phyloP scores from a whole-genome alignment of 2,888 invertebrate genomes.

The Amphiduros pacificus region DNA sequence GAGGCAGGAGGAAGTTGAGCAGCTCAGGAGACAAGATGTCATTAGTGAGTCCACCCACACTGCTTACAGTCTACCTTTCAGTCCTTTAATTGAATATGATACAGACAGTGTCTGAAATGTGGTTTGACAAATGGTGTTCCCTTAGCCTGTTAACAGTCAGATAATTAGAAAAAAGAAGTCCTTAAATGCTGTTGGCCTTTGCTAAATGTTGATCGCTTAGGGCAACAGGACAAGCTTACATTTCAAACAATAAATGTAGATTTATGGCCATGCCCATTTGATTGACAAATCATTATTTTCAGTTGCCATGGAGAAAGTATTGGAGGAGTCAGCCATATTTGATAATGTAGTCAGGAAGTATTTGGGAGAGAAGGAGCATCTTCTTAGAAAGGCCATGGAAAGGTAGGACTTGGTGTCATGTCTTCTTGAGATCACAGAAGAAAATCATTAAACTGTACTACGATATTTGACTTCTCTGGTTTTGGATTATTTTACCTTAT shows the following conservation, averaged over 20 bases:
- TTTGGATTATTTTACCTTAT: background rate
- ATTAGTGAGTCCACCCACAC: constrained; percentile 38
- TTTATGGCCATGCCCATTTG: background rate
- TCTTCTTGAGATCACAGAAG: too few species aligned
- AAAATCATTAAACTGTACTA: background rate
- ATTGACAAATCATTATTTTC: constrained; percentile 7
- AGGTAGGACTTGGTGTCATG: background rate
- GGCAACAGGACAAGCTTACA: too few species aligned
- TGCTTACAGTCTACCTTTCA: background rate
- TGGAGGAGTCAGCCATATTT: constrained; percentile 41
- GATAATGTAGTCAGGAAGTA: constrained; percentile 36
- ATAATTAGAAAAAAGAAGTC: too few species aligned
- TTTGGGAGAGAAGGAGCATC: constrained; percentile 32
- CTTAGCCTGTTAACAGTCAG: background rate
- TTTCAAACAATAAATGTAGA: too few species aligned
- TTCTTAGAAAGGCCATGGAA: background rate
- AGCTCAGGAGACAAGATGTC: constrained; percentile 51
- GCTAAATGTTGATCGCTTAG: too few species aligned
- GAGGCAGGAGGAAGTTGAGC: constrained; percentile 50
- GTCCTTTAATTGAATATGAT: background rate
- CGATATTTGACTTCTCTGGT: background rate
- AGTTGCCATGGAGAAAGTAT: constrained; percentile 50
- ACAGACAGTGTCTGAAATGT: background rate
- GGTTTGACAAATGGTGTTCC: background rate
- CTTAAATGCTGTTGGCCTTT: too few species aligned